Evolutionary conservation across 2,113 vertebrate genomes (phyloP), one percentile per base, ranked within the genome.

Genomic region (Bambusicola thoracicus): DNA sequence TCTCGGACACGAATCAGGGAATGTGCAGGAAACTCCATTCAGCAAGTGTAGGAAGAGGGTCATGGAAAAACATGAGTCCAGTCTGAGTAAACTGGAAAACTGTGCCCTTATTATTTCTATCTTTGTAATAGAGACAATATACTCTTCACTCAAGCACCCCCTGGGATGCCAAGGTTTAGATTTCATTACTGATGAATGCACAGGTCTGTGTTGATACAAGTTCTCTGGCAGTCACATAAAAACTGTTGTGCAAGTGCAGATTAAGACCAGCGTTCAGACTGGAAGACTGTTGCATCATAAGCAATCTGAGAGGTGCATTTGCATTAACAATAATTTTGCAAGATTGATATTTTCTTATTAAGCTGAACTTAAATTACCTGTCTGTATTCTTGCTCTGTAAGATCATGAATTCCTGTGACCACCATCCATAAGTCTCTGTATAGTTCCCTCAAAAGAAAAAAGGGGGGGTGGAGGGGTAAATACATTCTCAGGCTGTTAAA

Each of bases 381-480:
- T 80, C 63, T 91, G 27, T 93, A 59, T 25, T 92, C 92, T 70
- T 85, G 56, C 3, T 82, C 87, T 70, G 72, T 61, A 48, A 96
- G 75, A 70, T 97, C 91, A 41, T 95, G 93, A 58, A 90, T n/a
- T 53, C 94, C 95, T 12, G 87, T 83, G 38, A 89, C 92, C 25
- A 97, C 94, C 61, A 67, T 86, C 92, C 94, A 86, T 21, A 87
- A 30, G 27, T 83, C 74, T n/a, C n/a, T 55, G 44, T 90, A 81
- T 15, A 49, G 44, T 51, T 95, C 72, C 66, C 96, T 97, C 11
- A 62, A 79, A 34, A 53, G 32, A 78, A 20, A 69, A 56, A 75
- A 59, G 15, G 30, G 53, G 5, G 30, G 27, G 5, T 11, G 32
- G 7, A 2, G 8, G 20, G 11, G 16, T 24, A 38, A 6, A 18